phyloP scores from a whole-genome alignment of 2,888 invertebrate species.

The Drosophila greeni region DNA sequence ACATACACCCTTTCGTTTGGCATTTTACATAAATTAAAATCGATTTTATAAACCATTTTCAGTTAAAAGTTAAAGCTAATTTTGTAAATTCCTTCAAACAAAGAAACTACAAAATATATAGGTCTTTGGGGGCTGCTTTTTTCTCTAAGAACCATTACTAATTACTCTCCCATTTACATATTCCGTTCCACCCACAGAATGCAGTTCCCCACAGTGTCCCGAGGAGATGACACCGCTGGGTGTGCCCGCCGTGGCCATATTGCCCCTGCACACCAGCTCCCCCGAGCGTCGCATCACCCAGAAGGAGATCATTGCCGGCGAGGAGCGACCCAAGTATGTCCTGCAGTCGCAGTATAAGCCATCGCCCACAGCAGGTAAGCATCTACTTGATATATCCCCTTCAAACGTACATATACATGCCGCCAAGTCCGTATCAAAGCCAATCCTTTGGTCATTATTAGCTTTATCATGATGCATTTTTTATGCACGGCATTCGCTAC shows the following conservation, averaged over 20 bases:
- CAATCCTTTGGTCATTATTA: constrained; percentile 6
- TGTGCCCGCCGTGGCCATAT: constrained; percentile 78
- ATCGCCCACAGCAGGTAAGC: constrained; percentile 65
- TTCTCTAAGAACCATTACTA: not conserved
- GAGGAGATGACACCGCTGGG: constrained; percentile 76
- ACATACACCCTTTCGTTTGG: no score
- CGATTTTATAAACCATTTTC: not conserved
- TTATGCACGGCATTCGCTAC: constrained; percentile 23
- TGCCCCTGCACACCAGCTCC: constrained; percentile 78
- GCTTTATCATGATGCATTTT: constrained; percentile 31
- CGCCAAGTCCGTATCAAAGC: not conserved
- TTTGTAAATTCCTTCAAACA: not conserved
- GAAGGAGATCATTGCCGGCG: constrained; percentile 84
- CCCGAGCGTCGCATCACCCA: constrained; percentile 80
- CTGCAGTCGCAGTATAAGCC: constrained; percentile 77
- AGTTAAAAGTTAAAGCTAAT: not conserved
- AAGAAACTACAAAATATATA: not conserved
- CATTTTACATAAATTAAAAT: not conserved
- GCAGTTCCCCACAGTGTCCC: constrained; percentile 75
- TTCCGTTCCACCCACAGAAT: constrained; percentile 62
- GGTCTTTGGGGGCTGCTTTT: not conserved
- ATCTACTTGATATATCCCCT: not conserved
- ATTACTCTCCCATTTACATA: not conserved
- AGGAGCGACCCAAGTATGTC: constrained; percentile 82
- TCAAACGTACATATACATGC: not conserved